Evolutionary conservation across 2,797 vertebrate genomes (phyloP).

Genomic region (Lindbergichthys nudifrons): DNA sequence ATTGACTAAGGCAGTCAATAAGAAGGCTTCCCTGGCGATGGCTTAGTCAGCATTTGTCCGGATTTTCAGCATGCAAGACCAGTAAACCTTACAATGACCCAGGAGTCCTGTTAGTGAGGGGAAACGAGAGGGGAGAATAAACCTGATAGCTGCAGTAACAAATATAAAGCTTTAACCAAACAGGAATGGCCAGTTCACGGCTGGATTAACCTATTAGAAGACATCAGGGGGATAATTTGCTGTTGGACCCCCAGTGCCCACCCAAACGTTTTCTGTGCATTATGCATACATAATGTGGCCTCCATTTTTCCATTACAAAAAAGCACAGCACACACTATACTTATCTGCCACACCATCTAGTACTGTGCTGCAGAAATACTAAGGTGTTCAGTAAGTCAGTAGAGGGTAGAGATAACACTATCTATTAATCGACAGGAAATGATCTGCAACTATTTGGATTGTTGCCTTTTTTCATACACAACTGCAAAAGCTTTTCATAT

Average conservation of each 20-base stretch:
- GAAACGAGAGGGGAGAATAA: not conserved
- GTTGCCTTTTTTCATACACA: not conserved
- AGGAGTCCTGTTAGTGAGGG: not conserved
- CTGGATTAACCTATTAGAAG: not conserved
- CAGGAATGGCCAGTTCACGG: not conserved
- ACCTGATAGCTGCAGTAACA: not conserved
- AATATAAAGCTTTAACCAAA: not conserved
- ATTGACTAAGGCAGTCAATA: conserved; percentile 36
- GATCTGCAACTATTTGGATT: not conserved
- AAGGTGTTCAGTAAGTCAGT: not conserved
- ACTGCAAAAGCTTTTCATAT: not conserved
- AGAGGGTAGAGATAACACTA: not conserved
- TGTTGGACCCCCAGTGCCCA: not conserved
- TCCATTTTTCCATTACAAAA: not conserved
- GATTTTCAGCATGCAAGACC: conserved; percentile 9
- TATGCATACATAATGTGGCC: not conserved
- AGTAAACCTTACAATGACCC: conserved; percentile 7
- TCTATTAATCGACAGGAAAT: not conserved
- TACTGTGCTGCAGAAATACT: not conserved
- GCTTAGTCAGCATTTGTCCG: not conserved
- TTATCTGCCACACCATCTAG: not conserved
- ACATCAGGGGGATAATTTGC: not conserved
- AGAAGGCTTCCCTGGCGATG: not conserved
- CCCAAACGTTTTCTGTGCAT: not conserved
- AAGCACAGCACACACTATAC: not conserved